Evolutionary conservation across 2,113 vertebrate species (phyloP).

Genomic region (Pavo muticus): DNA sequence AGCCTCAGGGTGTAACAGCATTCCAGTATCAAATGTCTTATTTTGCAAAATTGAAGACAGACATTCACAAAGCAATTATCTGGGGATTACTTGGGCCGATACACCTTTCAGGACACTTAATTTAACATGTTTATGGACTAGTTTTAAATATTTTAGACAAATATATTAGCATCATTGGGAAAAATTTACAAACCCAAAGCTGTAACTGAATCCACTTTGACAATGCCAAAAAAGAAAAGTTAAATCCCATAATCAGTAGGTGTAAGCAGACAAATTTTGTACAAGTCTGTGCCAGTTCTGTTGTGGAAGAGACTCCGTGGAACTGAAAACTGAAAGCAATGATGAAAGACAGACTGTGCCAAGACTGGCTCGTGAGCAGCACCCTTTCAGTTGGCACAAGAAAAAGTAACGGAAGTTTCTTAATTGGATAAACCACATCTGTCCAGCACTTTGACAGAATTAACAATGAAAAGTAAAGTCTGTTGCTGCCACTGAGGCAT

Average conservation of each 20-base stretch:
- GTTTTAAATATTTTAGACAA: not conserved
- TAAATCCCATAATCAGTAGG: not conserved
- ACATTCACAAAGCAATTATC: not conserved
- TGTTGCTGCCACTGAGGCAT: not conserved
- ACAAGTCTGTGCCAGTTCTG: not conserved
- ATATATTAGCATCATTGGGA: fast-evolving
- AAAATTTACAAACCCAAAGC: not conserved
- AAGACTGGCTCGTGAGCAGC: not conserved
- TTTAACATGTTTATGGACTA: not conserved
- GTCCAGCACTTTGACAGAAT: conserved; percentile 33
- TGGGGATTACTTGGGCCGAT: not conserved
- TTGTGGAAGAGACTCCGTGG: not conserved
- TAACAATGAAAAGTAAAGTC: not conserved
- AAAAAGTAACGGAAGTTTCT: conserved; percentile 34
- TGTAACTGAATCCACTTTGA: fast-evolving
- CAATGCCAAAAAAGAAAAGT: not conserved
- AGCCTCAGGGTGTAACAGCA: not conserved
- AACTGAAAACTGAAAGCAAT: not conserved
- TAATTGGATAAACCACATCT: conserved; percentile 49
- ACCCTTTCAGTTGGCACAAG: conserved; percentile 5
- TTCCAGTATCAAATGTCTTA: not conserved
- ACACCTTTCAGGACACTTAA: not conserved
- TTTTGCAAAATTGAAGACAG: not conserved
- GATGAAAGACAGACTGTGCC: not conserved
- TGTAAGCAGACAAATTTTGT: not conserved